These are phyloP conservation scores for Exocentrus adspersus DNA, from an alignment of 2,888 invertebrate species.

Conservation along the genomic window DNA sequence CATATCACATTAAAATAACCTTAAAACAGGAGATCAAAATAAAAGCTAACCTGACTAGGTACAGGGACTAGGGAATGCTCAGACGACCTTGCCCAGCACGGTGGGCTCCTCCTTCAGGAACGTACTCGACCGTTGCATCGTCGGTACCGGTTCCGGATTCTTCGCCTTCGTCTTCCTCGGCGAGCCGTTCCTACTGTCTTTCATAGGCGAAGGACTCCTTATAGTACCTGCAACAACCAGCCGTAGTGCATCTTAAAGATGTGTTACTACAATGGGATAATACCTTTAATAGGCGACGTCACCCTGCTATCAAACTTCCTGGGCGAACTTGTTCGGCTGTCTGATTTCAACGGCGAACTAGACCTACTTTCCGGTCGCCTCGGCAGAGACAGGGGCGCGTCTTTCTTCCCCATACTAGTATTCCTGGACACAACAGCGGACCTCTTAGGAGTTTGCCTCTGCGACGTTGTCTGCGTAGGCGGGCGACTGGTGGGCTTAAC, in stretches of 20 bases:
- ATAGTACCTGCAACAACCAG: constrained; percentile 31
- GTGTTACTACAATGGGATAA: no score
- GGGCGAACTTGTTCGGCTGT: constrained; percentile 51
- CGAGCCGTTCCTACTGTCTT: constrained; percentile 29
- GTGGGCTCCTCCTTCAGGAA: constrained; percentile 81
- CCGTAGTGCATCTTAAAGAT: no score
- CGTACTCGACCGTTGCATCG: constrained; percentile 74
- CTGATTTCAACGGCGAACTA: constrained; percentile 51
- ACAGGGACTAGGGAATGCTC: constrained; percentile 41
- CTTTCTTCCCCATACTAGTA: constrained; percentile 45
- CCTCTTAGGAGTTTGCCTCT: constrained; percentile 34
- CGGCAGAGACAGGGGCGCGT: constrained; percentile 27
- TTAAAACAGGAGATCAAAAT: constrained; percentile 45
- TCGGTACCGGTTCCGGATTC: constrained; percentile 40
- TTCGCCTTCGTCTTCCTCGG: constrained; percentile 32
- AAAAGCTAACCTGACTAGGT: constrained; percentile 48
- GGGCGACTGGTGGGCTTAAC: constrained; percentile 24
- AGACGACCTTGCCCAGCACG: constrained; percentile 65
- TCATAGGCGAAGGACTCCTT: constrained; percentile 47
- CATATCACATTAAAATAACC: constrained; percentile 22
- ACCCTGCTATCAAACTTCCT: constrained; percentile 52
- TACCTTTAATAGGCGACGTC: constrained; percentile 52
- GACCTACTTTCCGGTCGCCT: constrained; percentile 44
- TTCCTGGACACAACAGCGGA: constrained; percentile 44
- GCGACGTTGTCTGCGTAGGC: constrained; percentile 14